These are phyloP conservation scores for Paramuricea clavata DNA, from an alignment of 92 coral and sea anemone genomes.

Conservation along the genomic window DNA sequence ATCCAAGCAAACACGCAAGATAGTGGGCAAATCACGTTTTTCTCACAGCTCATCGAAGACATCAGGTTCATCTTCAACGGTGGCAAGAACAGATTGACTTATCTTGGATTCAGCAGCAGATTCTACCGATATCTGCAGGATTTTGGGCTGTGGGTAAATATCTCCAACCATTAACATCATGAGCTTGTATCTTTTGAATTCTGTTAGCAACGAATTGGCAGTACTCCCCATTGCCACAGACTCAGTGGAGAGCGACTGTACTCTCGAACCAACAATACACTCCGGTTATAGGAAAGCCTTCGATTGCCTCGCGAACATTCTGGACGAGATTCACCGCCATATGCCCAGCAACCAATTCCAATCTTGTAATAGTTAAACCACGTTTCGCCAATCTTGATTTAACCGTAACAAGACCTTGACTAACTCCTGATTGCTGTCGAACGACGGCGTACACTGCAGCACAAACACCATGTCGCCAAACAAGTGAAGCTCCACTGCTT, in stretches of 20 bases:
- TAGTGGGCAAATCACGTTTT: conserved; percentile 30
- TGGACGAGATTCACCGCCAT: no score
- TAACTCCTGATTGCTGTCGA: neutral
- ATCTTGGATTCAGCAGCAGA: conserved; percentile 33
- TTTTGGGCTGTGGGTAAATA: neutral
- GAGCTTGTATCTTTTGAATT: neutral
- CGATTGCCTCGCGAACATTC: neutral
- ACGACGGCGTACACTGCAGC: neutral
- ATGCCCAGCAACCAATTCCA: no score
- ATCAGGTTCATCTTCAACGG: neutral
- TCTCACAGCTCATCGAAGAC: conserved; percentile 31
- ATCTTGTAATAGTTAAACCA: no score
- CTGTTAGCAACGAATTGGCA: neutral
- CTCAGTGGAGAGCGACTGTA: neutral
- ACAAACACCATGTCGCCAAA: neutral
- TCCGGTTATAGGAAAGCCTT: neutral
- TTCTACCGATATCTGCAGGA: neutral
- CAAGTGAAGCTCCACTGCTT: neutral
- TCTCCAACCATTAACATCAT: neutral
- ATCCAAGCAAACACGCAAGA: conserved; percentile 54
- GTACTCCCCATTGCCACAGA: neutral
- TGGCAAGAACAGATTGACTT: conserved; percentile 32
- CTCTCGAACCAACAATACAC: neutral
- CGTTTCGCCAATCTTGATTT: no score
- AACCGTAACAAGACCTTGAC: neutral